Conservation (phyloP, 2,113 vertebrate species). For the Pelvicachromis taeniatus region DNA sequence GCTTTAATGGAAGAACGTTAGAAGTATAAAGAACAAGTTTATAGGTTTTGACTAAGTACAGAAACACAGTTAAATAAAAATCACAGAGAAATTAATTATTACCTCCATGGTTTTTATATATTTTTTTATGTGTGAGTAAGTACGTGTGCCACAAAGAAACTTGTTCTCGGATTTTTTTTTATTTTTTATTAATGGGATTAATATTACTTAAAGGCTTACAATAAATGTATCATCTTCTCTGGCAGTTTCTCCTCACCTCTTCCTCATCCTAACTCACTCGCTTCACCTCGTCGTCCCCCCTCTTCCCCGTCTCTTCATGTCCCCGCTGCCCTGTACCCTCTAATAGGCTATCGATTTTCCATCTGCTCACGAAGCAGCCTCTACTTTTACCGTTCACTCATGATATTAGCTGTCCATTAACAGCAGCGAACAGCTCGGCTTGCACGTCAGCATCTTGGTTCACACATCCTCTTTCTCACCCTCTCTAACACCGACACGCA, state of each 20-base stretch:
- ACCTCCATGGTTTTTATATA: not conserved
- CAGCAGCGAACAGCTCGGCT: constrained; percentile 71
- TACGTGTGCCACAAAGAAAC: not conserved
- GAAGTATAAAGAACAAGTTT: not conserved
- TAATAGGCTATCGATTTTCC: constrained; percentile 97
- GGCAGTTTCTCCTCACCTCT: not conserved
- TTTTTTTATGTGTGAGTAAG: not conserved
- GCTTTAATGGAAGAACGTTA: not conserved
- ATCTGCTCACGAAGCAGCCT: constrained; percentile 81
- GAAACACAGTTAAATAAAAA: not conserved
- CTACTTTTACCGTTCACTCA: constrained; percentile 85
- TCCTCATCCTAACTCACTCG: not conserved
- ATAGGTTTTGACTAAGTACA: not conserved
- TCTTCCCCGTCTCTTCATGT: not conserved
- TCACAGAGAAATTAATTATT: not conserved
- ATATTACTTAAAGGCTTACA: not conserved
- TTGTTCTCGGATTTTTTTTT: not conserved
- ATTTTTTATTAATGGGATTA: not conserved
- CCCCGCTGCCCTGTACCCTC: constrained; percentile 77
- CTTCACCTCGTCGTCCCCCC: not conserved
- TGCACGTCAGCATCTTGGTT: constrained; percentile 63
- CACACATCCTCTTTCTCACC: not conserved
- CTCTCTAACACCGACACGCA: not conserved
- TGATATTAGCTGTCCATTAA: constrained; percentile 91
- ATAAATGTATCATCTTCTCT: not conserved